Base-by-base conservation (phyloP, 2,888 invertebrate species). In the Erpobdella octoculata region DNA sequence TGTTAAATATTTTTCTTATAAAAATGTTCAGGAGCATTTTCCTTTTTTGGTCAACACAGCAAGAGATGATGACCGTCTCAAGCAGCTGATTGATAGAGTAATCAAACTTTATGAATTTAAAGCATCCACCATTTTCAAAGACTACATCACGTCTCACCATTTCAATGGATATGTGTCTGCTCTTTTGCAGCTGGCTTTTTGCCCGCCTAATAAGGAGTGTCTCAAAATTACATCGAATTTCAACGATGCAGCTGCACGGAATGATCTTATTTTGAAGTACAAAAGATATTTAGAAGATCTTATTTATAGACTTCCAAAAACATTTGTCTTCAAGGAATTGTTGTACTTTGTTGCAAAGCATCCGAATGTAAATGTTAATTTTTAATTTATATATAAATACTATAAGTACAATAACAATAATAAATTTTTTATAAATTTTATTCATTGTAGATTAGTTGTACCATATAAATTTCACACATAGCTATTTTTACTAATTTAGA, bases 21-120 rank as follows among this genome's bases (percentile, higher is more conserved):
- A 21, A 1, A 21, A 25, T 28, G 21, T 53, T 5, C 21, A 53
- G 8, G 21, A 25, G 53, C 53, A 25, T 3, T 53, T 21, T 15
- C 53, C 53, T 6, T 28, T 25, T 25, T 21, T 28, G 21, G 28
- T 25, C 15, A 15, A 53, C 15, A 25, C 28, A 15, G 53, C 21
- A 25, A 53, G 28, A 53, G 28, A n/a, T 9, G 8, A 25, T 53
- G 2, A 4, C 9, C 28, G 21, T 53, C 53, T 53, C 53, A 53
- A 53, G 53, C 21, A 21, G 28, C n/a, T 35, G n/a, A 33, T 62
- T 28, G 33, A n/a, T 31, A 33, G 28, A n/a, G 25, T 62, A 33
- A 62, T 62, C n/a, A 18, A 62, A n/a, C 33, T 62, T 33, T 62
- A 33, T 62, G 33, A 62, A 18, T 28, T 62, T 28, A 62, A 62